Evolutionary conservation across 2,797 vertebrate species (phyloP).

Genomic region (Pogoniulus pusillus): DNA sequence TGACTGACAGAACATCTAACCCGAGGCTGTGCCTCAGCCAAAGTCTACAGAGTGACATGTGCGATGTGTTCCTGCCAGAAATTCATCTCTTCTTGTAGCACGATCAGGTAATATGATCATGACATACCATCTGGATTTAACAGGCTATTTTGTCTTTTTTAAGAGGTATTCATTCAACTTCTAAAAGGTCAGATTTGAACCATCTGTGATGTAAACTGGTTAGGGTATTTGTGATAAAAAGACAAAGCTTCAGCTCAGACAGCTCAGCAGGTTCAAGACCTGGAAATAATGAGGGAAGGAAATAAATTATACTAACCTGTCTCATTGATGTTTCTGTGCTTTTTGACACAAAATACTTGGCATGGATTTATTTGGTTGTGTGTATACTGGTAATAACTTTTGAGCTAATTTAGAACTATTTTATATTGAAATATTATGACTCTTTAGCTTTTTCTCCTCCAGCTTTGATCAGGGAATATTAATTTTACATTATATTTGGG

Average conservation of each 20-base stretch:
- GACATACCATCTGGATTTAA: neutral
- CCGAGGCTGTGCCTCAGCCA: neutral
- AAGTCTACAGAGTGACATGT: neutral
- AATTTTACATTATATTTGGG: neutral
- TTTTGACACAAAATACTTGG: neutral
- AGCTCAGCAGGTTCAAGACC: neutral
- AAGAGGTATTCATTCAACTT: neutral
- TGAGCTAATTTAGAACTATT: neutral
- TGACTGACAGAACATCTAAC: neutral
- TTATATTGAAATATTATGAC: neutral
- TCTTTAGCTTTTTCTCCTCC: neutral
- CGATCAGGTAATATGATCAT: conserved; percentile 22
- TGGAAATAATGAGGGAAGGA: neutral
- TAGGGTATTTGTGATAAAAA: neutral
- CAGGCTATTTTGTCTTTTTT: neutral
- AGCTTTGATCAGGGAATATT: neutral
- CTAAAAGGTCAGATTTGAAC: neutral
- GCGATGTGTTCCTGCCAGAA: neutral
- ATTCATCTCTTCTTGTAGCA: neutral
- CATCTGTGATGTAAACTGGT: neutral
- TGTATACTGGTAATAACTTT: neutral
- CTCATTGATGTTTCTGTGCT: neutral
- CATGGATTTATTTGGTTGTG: neutral
- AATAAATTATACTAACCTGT: neutral
- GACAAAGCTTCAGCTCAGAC: neutral